Evolutionary conservation across 1,140 invertebrate genomes (phyloP).

Genomic region (Drosophila malerkotliana): DNA sequence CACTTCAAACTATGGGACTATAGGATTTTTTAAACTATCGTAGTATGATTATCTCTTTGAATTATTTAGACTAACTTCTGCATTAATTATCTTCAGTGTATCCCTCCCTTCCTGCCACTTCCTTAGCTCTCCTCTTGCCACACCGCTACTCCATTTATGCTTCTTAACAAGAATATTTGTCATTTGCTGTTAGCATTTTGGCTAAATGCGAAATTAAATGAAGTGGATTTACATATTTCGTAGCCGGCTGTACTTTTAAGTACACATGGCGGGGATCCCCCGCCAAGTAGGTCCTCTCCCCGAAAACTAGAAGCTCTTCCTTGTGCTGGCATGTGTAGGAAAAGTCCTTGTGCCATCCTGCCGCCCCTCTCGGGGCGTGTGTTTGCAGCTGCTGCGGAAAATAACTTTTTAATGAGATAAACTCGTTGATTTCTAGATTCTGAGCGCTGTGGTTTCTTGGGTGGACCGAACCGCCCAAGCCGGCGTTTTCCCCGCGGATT

Average conservation of each 20-base stretch:
- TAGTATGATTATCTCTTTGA: too few relatives aligned
- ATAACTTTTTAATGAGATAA: conserved; percentile 83
- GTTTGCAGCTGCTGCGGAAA: conserved; percentile 81
- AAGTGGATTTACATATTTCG: conserved; percentile 82
- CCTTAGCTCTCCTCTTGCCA: conserved; percentile 9
- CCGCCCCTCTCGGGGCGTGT: conserved; percentile 51
- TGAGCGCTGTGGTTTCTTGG: conserved; percentile 72
- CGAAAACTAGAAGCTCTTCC: conserved; percentile 18
- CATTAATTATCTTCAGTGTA: neutral
- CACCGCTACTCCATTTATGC: conserved; percentile 68
- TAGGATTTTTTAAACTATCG: too few relatives aligned
- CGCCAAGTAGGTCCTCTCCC: neutral
- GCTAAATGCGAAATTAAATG: conserved; percentile 83
- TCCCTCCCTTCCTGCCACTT: conserved; percentile 1
- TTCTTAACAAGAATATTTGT: conserved; percentile 82
- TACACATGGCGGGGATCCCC: conserved; percentile 54
- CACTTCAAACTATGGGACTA: too few relatives aligned
- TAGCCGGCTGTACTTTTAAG: conserved; percentile 75
- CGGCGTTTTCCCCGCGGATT: conserved; percentile 65
- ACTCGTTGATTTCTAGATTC: conserved; percentile 83
- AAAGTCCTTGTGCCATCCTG: conserved; percentile 50
- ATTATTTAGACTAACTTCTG: too few relatives aligned
- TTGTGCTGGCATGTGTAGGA: conserved; percentile 68
- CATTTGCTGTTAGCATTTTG: conserved; percentile 82
- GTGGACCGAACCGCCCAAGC: conserved; percentile 50